These are phyloP conservation scores for Caenorhabditis parvicauda DNA, from an alignment of 2,888 invertebrate genomes.

Conservation along the genomic window DNA sequence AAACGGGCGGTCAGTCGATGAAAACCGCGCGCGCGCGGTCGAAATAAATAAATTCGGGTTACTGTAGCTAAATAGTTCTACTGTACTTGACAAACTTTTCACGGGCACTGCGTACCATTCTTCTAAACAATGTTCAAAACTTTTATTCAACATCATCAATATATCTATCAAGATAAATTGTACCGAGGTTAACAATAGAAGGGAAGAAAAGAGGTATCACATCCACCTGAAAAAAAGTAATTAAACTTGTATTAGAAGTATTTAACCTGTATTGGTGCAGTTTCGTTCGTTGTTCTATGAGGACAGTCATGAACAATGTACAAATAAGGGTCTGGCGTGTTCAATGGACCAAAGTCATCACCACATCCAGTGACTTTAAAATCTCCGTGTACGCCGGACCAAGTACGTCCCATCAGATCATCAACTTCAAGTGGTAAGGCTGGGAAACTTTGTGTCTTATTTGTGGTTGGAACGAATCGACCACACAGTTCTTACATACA, in stretches of 20 bases:
- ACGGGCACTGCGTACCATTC: too few relatives aligned
- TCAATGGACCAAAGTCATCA: slow-evolving; percentile 43
- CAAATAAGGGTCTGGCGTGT: slow-evolving; percentile 40
- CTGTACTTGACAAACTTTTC: too few relatives aligned
- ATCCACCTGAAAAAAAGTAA: slow-evolving; percentile 21
- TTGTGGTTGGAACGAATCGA: neutral
- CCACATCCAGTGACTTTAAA: slow-evolving; percentile 43
- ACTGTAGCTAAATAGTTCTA: too few relatives aligned
- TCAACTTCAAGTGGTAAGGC: slow-evolving; percentile 41
- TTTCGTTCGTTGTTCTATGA: slow-evolving; percentile 16
- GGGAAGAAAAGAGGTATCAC: slow-evolving; percentile 38
- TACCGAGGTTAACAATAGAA: slow-evolving; percentile 29
- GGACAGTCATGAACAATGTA: slow-evolving; percentile 37
- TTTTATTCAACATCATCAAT: slow-evolving; percentile 22
- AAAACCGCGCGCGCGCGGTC: too few relatives aligned
- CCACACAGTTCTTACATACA: neutral
- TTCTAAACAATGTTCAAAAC: too few relatives aligned
- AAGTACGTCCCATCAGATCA: slow-evolving; percentile 41
- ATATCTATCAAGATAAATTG: slow-evolving; percentile 38
- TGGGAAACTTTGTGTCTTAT: slow-evolving; percentile 9
- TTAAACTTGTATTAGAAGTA: neutral
- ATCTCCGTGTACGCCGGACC: slow-evolving; percentile 26
- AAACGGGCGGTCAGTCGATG: too few relatives aligned
- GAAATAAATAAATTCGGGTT: too few relatives aligned
- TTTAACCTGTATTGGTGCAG: slow-evolving; percentile 20